phyloP scores from a whole-genome alignment of 2,888 invertebrate genomes.

The Lasiommata megera region DNA sequence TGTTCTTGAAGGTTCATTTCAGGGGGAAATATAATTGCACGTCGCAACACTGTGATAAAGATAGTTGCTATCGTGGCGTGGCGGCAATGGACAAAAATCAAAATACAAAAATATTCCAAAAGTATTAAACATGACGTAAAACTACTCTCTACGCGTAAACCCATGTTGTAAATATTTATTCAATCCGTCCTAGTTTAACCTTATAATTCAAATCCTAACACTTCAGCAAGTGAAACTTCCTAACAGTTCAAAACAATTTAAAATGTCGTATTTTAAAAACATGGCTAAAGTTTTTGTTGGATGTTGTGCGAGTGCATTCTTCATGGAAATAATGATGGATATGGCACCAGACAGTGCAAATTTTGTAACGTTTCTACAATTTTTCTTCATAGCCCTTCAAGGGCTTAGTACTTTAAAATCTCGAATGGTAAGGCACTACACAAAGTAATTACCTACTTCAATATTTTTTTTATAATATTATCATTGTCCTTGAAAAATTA shows the following conservation, averaged over 20 bases:
- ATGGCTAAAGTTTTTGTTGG: slow-evolving; percentile 60
- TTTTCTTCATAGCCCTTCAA: slow-evolving; percentile 61
- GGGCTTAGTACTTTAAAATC: slow-evolving; percentile 48
- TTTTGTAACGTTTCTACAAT: slow-evolving; percentile 69
- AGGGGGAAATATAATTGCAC: too few relatives aligned
- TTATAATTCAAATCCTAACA: too few relatives aligned
- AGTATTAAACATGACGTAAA: too few relatives aligned
- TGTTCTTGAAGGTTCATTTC: too few relatives aligned
- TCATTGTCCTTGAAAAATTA: not conserved
- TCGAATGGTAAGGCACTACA: slow-evolving; percentile 45
- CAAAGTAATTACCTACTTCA: not conserved
- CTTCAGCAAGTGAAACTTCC: too few relatives aligned
- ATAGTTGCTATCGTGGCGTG: not conserved
- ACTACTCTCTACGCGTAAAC: too few relatives aligned
- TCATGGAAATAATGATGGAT: slow-evolving; percentile 73
- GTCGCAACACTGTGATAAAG: too few relatives aligned
- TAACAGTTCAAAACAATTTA: slow-evolving; percentile 15
- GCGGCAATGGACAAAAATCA: slow-evolving; percentile 1
- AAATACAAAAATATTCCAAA: not conserved
- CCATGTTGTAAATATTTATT: not conserved
- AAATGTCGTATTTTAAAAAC: slow-evolving; percentile 47
- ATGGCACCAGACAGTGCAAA: slow-evolving; percentile 59
- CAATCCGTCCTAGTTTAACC: not conserved
- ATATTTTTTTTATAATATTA: not conserved
- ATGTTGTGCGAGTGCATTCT: slow-evolving; percentile 64